Evolutionary conservation across 1,140 invertebrate genomes (phyloP), one percentile per base, ranked within the genome.

Genomic region (Brachionus calyciflorus): DNA sequence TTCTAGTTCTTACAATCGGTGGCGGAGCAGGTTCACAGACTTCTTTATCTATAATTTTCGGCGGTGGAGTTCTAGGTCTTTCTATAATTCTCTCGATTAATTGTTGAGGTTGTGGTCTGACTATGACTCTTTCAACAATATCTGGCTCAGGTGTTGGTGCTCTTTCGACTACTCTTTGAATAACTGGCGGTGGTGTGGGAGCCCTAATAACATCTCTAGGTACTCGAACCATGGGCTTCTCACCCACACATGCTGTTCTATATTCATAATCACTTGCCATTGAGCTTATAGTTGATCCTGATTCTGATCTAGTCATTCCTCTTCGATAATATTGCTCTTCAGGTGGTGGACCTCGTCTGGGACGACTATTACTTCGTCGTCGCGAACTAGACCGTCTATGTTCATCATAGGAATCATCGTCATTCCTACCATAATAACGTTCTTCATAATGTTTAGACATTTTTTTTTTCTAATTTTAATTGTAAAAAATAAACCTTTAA

Each of bases 1-100:
- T 55, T 21, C 73, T 26, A 14, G 76, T 77, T 24, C 76, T 14
- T 3, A 77, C 76, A 46, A 77, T 69, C 21, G 76, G 60, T 6
- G 76, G 76, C 12, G 76, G 76, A 7, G 76, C 76, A 37, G 41
- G 44, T 28, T 77, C 76, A 9, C 28, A 49, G 5, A 77, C 55
- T 57, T 77, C 76, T 44, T 69, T 68, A 14, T 69, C 44, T 12
- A 77, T 55, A 10, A 77, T 77, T 51, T 41, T 68, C 4, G 76
- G 76, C n/a, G 76, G 76, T 30, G 76, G 76, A n/a, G 76, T 77
- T 30, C 60, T 33, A 0, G 76, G 76, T 57, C 48, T 51, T 33
- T 77, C 76, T 17, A 77, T 77, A 7, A 77, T 68, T 57, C 76
- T 57, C 44, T 77, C 76, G 21, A 77, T 37, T 40, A 77, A 65